A percentile compares a stretch with the other conserved stretches of the same genome.
Evolutionary conservation across 2,888 invertebrate species (phyloP).

Genomic region (Macropis europaea): DNA sequence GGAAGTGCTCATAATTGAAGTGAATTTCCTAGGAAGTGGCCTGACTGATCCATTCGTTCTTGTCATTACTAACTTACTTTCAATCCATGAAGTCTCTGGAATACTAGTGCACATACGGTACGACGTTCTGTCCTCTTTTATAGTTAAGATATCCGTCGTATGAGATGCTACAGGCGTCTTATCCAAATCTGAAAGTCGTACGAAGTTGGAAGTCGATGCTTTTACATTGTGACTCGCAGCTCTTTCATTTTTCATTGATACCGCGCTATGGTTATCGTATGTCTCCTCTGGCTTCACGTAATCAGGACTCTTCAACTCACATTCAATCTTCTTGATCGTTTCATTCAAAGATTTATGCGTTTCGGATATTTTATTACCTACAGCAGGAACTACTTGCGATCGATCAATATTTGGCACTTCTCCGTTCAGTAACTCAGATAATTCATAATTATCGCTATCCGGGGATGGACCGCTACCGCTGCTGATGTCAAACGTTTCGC

Average conservation of each 20-base stretch:
- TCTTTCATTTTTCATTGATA: conserved; percentile 73
- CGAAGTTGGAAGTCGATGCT: conserved; percentile 82
- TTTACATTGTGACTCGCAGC: conserved; percentile 75
- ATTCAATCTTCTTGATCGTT: conserved; percentile 75
- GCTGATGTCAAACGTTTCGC: conserved; percentile 77
- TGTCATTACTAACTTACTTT: conserved; percentile 83
- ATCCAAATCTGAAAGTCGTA: conserved; percentile 90
- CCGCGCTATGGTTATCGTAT: conserved; percentile 60
- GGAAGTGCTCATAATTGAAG: conserved; percentile 74
- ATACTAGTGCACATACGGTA: conserved; percentile 86
- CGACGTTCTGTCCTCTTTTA: conserved; percentile 74
- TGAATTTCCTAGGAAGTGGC: conserved; percentile 68
- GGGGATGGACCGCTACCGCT: conserved; percentile 75
- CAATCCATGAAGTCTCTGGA: conserved; percentile 86
- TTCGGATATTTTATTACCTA: conserved; percentile 67
- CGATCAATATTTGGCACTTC: conserved; percentile 52
- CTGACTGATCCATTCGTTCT: conserved; percentile 82
- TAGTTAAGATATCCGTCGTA: conserved; percentile 62
- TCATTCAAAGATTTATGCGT: conserved; percentile 73
- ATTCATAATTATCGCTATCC: conserved; percentile 71
- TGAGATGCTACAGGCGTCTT: conserved; percentile 83
- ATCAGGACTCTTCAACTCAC: conserved; percentile 70
- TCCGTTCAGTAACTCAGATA: conserved; percentile 67
- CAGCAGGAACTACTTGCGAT: conserved; percentile 52
- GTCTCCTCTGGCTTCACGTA: conserved; percentile 47